Evolutionary conservation across 2,888 invertebrate species (phyloP).

Genomic region (Mythimna impura): DNA sequence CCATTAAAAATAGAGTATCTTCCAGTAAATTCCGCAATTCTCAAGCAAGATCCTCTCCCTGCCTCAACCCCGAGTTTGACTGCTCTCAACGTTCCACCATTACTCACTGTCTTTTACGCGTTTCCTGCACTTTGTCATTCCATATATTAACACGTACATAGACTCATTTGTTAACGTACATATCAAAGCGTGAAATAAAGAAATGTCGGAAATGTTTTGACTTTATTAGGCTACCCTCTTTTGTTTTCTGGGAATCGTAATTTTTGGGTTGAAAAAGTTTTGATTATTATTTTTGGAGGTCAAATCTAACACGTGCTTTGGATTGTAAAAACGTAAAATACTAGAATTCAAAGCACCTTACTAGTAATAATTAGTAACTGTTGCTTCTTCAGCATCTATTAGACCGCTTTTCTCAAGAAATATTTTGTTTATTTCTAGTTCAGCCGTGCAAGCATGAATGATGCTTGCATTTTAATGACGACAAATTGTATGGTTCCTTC

Average conservation of each 20-base stretch:
- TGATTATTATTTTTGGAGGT: neutral
- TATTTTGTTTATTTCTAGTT: neutral
- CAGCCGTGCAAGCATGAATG: neutral
- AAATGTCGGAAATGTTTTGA: constrained; percentile 20
- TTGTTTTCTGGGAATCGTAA: neutral
- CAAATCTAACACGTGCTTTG: neutral
- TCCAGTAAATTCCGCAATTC: constrained; percentile 9
- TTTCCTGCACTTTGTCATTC: constrained; percentile 63
- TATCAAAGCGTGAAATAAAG: constrained; percentile 62
- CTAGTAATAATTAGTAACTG: neutral
- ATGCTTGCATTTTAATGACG: neutral
- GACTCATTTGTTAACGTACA: constrained; percentile 58
- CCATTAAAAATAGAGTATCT: constrained; percentile 4
- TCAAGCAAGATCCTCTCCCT: constrained; percentile 19
- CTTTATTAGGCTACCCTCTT: constrained; percentile 16
- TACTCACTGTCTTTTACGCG: constrained; percentile 62
- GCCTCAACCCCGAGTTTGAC: constrained; percentile 37
- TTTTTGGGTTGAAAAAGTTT: neutral
- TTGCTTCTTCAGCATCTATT: neutral
- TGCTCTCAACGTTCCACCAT: constrained; percentile 46
- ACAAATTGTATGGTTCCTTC: neutral
- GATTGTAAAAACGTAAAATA: neutral
- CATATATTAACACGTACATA: constrained; percentile 64
- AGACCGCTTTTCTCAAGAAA: neutral
- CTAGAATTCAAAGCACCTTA: no score